These are phyloP conservation scores for Priocnemis perturbator DNA, from an alignment of 2,888 invertebrate species.

Conservation along the genomic window DNA sequence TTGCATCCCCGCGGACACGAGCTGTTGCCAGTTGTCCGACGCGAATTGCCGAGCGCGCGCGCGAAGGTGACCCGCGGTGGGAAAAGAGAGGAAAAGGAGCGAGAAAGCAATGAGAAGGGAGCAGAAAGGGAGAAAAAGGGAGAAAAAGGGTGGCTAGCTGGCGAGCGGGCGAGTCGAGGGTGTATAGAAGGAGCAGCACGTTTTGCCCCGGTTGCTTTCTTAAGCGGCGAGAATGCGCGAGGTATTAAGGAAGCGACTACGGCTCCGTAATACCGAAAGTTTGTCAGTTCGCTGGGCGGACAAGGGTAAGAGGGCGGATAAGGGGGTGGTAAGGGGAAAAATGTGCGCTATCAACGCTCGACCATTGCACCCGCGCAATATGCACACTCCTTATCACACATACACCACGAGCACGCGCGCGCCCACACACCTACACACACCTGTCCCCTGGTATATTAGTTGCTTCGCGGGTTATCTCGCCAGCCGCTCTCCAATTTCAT, in stretches of 20 bases:
- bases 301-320: not conserved
- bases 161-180: constrained; percentile 3
- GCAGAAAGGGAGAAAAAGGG: not conserved
- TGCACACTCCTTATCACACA: not conserved
- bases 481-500: constrained; percentile 3
- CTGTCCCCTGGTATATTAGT: not conserved
- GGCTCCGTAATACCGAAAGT: constrained; percentile 44
- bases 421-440: not conserved
- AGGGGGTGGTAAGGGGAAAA: constrained; percentile 33
- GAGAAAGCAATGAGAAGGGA: not conserved
- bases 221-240: constrained; percentile 25
- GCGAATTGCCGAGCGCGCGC: constrained; percentile 28
- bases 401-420: too few species aligned
- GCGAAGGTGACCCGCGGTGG: constrained; percentile 4
- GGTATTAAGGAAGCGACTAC: constrained; percentile 36
- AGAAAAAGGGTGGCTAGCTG: not conserved
- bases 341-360: constrained; percentile 33
- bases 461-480: constrained; percentile 8
- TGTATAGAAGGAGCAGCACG: constrained; percentile 18
- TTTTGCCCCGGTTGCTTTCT: constrained; percentile 31
- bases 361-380: not conserved
- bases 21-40: constrained; percentile 30
- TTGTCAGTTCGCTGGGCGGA: constrained; percentile 39
- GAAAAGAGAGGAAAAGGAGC: constrained; percentile 4
- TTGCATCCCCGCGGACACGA: constrained; percentile 27